Percentiles rank a stretch among this genome's conserved stretches.
phyloP scores from a whole-genome alignment of 2,888 invertebrate genomes.

The Temnothorax ravouxi region DNA sequence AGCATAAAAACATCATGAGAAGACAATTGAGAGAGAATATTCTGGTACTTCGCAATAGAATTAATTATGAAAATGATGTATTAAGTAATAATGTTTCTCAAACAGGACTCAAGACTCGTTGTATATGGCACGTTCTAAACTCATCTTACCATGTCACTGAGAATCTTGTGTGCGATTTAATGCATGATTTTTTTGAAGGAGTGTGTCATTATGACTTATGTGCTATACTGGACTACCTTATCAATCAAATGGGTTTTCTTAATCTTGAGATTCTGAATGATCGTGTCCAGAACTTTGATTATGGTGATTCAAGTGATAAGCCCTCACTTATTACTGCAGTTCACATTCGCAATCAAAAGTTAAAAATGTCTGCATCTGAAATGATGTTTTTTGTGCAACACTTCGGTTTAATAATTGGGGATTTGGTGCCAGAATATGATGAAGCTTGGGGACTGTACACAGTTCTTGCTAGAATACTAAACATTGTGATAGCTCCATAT shows the following conservation, averaged over 20 bases:
- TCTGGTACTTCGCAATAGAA: conserved; percentile 41
- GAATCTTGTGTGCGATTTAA: conserved; percentile 56
- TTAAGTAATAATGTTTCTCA: conserved; percentile 49
- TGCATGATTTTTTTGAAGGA: conserved; percentile 61
- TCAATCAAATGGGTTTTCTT: conserved; percentile 26
- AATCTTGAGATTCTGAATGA: conserved; percentile 50
- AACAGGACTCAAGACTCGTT: conserved; percentile 62
- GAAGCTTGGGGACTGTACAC: conserved; percentile 44
- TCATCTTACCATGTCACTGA: conserved; percentile 55
- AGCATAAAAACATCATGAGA: conserved; percentile 17
- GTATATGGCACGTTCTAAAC: conserved; percentile 55
- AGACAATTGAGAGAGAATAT: conserved; percentile 46
- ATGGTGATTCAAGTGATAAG: conserved; percentile 48
- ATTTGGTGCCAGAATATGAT: conserved; percentile 53
- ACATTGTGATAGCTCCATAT: conserved; percentile 40
- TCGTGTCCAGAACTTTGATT: conserved; percentile 48
- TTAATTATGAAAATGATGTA: conserved; percentile 60
- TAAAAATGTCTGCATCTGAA: conserved; percentile 57
- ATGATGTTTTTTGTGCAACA: conserved; percentile 44
- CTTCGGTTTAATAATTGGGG: conserved; percentile 29
- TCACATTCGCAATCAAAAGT: conserved; percentile 39
- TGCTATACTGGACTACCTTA: conserved; percentile 29
- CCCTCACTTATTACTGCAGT: conserved; percentile 39
- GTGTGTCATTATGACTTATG: conserved; percentile 60
- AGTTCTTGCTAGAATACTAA: conserved; percentile 44